Evolutionary conservation across 1,140 invertebrate genomes (phyloP), one percentile per base, ranked within the genome.

Genomic region (Drosophila littoralis): DNA sequence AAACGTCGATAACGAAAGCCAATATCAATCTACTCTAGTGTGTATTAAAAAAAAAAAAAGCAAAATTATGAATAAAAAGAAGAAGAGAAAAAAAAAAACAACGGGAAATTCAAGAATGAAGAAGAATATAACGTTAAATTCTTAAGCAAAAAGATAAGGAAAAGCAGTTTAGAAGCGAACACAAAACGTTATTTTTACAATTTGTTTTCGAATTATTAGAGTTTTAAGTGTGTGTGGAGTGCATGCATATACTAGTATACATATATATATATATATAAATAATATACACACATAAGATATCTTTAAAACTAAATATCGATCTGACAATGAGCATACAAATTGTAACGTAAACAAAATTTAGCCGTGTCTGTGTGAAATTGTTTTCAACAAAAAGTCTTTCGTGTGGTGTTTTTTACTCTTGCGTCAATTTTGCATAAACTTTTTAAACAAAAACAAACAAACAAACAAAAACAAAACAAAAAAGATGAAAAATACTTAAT

Each of bases 341-440:
- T 88, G 80, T 84, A 89, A 84, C 77, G 64, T 75, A 80, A 64
- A 81, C 77, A 80, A 84, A 89, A 48, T 28, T 90, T 89, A 77
- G 77, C 50, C 36, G 51, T 81, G 71, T 84, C 8, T 48, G 10
- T 28, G 79, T 88, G 74, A 88, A 86, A 79, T 68, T 79, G 77
- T 75, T 78, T 73, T 63, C 43, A 71, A 68, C 7, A 58, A 60
- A 70, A 70, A 58, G 46, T 67, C 70, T 45, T 67, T 67, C 40
- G 36, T 72, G 52, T 58, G 61, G 52, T 66, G 68, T 66, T 59
- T 72, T 72, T 67, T 73, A 74, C 71, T 69, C 57, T 68, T 74
- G 71, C 57, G 71, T 74, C 71, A 74, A 74, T 74, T 74, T 74
- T 69, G 60, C 65, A 69, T 17, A 43, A 55, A 54, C 22, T 38